Conservation (phyloP, 2,113 vertebrate genomes). For the Austrofundulus limnaeus region DNA sequence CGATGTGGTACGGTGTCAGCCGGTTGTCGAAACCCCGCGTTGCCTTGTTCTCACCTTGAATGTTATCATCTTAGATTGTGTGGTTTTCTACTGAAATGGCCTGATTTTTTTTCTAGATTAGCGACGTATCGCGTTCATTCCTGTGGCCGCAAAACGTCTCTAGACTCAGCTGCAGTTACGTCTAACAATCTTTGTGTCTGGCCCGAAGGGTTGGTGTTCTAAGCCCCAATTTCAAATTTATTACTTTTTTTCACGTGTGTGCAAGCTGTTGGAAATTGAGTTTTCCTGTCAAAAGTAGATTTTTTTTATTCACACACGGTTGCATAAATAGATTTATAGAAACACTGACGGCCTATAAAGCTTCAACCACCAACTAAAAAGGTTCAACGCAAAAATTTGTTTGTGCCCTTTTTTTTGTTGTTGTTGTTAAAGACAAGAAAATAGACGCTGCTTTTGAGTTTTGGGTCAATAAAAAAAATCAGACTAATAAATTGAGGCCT, state of each 20-base stretch:
- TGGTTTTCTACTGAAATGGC: conserved; percentile 73
- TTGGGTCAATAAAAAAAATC: too few relatives aligned
- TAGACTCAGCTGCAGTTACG: too few relatives aligned
- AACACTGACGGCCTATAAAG: conserved; percentile 64
- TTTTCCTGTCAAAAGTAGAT: conserved; percentile 11
- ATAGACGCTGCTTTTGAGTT: too few relatives aligned
- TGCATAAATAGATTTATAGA: conserved; percentile 41
- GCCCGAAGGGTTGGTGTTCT: conserved; percentile 68
- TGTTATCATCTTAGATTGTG: conserved; percentile 70
- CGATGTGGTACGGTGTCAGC: conserved; percentile 56
- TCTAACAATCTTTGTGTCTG: too few relatives aligned
- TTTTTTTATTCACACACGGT: conserved; percentile 38
- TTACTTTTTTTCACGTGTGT: neutral
- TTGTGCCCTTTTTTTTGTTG: too few relatives aligned
- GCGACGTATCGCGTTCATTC: conserved; percentile 62
- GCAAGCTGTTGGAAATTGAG: conserved; percentile 14
- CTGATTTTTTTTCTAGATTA: conserved; percentile 31
- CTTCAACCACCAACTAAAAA: conserved; percentile 59
- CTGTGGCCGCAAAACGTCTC: conserved; percentile 60
- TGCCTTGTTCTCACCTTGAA: conserved; percentile 73
- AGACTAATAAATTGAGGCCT: too few relatives aligned
- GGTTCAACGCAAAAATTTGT: too few relatives aligned
- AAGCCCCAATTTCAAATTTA: conserved; percentile 69
- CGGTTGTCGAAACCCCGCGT: conserved; percentile 65
- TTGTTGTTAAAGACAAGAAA: too few relatives aligned